Evolutionary conservation across 2,113 vertebrate species (phyloP).

Genomic region (Pipra filicauda): DNA sequence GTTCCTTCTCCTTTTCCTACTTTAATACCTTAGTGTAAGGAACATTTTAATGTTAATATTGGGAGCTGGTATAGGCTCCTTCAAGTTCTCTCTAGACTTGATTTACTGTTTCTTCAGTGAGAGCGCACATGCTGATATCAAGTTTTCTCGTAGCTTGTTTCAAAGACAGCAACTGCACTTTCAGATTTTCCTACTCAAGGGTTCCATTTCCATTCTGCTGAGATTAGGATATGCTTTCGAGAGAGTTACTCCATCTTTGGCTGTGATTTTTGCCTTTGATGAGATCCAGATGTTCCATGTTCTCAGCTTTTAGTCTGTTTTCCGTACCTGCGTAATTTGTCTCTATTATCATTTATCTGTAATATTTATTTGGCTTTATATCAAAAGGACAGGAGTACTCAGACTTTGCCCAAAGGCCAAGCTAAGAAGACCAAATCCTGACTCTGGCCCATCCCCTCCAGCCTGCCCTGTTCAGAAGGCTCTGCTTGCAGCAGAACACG

Average conservation of each 20-base stretch:
- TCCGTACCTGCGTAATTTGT: not conserved
- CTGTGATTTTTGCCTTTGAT: not conserved
- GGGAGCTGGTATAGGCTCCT: not conserved
- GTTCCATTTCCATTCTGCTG: not conserved
- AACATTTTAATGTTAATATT: not conserved
- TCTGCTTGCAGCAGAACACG: not conserved
- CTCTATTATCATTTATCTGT: not conserved
- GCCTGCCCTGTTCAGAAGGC: not conserved
- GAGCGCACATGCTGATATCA: not conserved
- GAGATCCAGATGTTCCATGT: not conserved
- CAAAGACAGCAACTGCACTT: not conserved
- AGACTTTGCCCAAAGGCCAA: not conserved
- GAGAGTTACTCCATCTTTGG: not conserved
- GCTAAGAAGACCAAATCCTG: not conserved
- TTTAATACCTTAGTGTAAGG: not conserved
- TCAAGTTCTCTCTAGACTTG: not conserved
- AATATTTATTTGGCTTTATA: not conserved
- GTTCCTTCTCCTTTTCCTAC: not conserved
- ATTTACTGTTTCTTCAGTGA: not conserved
- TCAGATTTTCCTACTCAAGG: not conserved
- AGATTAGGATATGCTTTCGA: not conserved
- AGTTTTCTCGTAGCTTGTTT: not conserved
- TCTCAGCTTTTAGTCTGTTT: not conserved
- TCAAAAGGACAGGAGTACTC: not conserved
- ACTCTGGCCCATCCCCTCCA: not conserved